phyloP scores from a whole-genome alignment of 1,140 invertebrate genomes.

The Anastrepha ludens region DNA sequence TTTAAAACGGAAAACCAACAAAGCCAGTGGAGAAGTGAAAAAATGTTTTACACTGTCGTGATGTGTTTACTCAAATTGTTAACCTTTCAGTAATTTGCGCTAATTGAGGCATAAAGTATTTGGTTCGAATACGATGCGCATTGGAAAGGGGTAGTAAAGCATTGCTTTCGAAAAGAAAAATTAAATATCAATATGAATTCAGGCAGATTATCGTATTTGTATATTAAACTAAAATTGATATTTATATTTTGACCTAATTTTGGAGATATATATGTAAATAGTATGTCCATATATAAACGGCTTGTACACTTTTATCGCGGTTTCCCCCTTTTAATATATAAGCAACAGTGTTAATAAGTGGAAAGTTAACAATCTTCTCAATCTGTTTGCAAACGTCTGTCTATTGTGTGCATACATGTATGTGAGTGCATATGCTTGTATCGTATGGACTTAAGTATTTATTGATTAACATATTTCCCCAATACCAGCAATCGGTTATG shows the following conservation, averaged over 20 bases:
- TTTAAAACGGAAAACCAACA: conserved; percentile 28
- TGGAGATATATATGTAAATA: background rate
- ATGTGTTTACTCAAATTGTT: conserved; percentile 34
- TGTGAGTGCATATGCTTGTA: background rate
- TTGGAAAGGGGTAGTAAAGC: background rate
- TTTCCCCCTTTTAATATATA: background rate
- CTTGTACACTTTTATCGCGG: background rate
- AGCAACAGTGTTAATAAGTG: background rate
- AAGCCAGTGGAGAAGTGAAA: conserved; percentile 6
- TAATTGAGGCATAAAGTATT: conserved; percentile 34
- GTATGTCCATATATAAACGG: background rate
- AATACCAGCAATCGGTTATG: background rate
- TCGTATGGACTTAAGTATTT: background rate
- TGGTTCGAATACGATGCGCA: background rate
- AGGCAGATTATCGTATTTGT: too few species aligned
- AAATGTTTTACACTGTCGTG: background rate
- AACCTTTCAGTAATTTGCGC: conserved; percentile 31
- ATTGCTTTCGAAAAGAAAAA: background rate
- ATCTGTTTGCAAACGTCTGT: background rate
- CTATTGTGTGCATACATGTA: background rate
- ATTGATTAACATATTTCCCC: background rate
- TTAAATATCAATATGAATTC: too few species aligned
- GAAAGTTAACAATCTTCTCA: background rate
- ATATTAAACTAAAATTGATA: background rate
- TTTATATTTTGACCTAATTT: conserved; percentile 42